Conservation (phyloP, 2,797 vertebrate species). For the Helicolenus hilgendorfi region DNA sequence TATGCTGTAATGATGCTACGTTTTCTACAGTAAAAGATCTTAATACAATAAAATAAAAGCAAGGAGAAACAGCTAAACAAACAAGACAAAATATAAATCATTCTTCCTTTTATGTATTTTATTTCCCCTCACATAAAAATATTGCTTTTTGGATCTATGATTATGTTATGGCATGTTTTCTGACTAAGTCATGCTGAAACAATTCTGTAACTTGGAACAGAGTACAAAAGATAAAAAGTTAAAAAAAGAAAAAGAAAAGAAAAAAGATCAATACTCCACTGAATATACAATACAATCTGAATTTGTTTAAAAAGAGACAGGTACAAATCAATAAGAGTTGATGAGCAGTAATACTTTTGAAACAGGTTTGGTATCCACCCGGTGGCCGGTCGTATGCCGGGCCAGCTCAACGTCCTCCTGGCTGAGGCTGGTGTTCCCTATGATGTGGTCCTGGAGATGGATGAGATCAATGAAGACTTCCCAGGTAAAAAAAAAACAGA, state of each 20-base stretch:
- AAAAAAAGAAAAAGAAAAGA: no score
- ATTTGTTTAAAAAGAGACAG: background rate
- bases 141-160: no score
- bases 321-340: background rate
- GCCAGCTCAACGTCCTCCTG: constrained; percentile 91
- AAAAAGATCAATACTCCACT: background rate
- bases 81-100: no score
- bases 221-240: background rate
- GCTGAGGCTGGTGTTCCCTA: constrained; percentile 92
- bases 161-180: no score
- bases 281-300: background rate
- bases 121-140: no score
- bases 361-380: constrained; percentile 92
- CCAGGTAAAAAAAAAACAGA: constrained; percentile 77
- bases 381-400: constrained; percentile 92
- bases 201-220: no score
- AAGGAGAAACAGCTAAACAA: no score
- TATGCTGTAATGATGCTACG: background rate
- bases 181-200: no score
- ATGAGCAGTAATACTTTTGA: background rate
- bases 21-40: background rate
- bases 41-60: no score
- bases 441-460: constrained; percentile 92
- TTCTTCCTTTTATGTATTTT: no score
- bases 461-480: constrained; percentile 93